Conservation (phyloP, 92 coral and sea anemone species). For the Bergia sp. region DNA sequence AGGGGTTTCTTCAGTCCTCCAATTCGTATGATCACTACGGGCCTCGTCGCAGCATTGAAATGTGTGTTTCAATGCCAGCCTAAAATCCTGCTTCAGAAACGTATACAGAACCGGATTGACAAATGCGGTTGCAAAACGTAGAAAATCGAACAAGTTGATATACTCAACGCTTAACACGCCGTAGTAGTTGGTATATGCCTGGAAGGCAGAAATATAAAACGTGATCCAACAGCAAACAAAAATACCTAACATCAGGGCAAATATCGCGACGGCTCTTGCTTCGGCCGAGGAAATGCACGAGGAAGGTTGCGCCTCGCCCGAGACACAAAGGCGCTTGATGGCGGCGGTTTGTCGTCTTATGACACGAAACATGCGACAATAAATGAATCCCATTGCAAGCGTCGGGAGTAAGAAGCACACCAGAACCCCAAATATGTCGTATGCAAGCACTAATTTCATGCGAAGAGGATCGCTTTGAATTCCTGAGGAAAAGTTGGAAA, state of each 20-base stretch:
- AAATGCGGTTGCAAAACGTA: slow-evolving; percentile 86
- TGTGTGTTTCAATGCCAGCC: slow-evolving; percentile 55
- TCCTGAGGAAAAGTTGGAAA: slow-evolving; percentile 46
- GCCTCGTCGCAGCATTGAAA: not conserved
- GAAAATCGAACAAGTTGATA: slow-evolving; percentile 80
- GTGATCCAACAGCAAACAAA: slow-evolving; percentile 92
- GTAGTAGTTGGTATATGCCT: slow-evolving; percentile 56
- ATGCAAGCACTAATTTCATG: slow-evolving; percentile 62
- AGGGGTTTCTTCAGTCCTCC: slow-evolving; percentile 27
- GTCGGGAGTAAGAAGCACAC: slow-evolving; percentile 81
- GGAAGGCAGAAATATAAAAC: slow-evolving; percentile 80
- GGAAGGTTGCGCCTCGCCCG: slow-evolving; percentile 36
- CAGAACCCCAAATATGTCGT: slow-evolving; percentile 68
- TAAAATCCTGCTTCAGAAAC: slow-evolving; percentile 88
- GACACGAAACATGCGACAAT: slow-evolving; percentile 80
- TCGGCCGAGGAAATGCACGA: slow-evolving; percentile 61
- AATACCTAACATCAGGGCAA: slow-evolving; percentile 87
- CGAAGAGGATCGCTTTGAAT: slow-evolving; percentile 35
- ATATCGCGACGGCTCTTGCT: slow-evolving; percentile 85
- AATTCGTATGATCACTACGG: slow-evolving; percentile 12
- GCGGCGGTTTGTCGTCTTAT: slow-evolving; percentile 76
- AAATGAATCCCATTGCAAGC: slow-evolving; percentile 75
- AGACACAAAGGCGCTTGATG: slow-evolving; percentile 68
- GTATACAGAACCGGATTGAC: slow-evolving; percentile 90
- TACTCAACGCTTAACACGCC: slow-evolving; percentile 53